Evolutionary conservation across 64 coral and sea anemone genomes (phyloP), one percentile per base, ranked within the genome.

Genomic region (Actinia equina): DNA sequence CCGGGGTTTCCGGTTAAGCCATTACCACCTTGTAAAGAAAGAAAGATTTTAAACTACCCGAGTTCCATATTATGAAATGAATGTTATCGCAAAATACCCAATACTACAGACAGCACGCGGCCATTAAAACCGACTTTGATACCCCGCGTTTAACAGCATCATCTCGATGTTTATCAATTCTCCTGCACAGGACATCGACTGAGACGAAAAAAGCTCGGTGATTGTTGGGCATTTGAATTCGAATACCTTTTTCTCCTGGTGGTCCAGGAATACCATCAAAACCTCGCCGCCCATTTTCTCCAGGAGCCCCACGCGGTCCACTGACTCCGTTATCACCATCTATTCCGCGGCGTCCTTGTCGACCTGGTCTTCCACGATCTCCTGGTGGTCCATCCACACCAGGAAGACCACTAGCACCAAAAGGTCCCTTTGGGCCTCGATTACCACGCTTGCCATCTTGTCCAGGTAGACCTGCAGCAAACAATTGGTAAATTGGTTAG

Each of bases 261-360:
- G 2, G 17, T 52, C 88, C 88, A 74, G 62, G 80, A 25, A 55
- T 56, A n/a, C 88, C 88, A 41, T 70, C 14, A 27, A 84, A 69
- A 59, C 80, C 88, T 65, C 59, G 54, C 2, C 18, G 6, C 18
- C 88, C 88, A 71, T 37, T 12, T 11, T 7, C 27, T 19, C 88
- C 88, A 69, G 20, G 18, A 30, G 61, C 61, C 80, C 96, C 96
- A 70, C 65, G 67, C 2, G 20, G 16, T 3, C 96, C 96, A 23
- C 41, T 56, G 27, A 79, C 17, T 58, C 96, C 96, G 77, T 87
- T 41, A 8, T 80, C 44, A n/a, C 96, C 96, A 19, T 44, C 44
- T 49, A 25, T 52, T 55, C 94, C 94, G 52, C 43, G 80, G n/a
- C 74, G 80, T 43, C 94, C 94, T 9, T 17, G 22, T 26, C 88